Conservation (phyloP, 2,888 invertebrate species). For the Drosophila basisetae region DNA sequence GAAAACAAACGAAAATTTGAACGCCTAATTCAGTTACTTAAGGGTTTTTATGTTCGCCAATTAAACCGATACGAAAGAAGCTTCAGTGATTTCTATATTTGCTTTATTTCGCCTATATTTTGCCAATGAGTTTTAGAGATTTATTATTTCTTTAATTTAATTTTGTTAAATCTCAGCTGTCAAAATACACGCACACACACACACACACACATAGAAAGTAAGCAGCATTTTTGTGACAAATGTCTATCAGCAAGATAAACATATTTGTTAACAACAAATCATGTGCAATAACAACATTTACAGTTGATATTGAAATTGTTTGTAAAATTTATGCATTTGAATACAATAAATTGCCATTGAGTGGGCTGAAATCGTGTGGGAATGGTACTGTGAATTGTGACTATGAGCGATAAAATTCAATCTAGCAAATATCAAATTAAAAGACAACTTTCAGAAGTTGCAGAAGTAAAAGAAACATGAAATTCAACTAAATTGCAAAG, state of each 20-base stretch:
- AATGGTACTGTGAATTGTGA: constrained; percentile 14
- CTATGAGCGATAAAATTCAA: constrained; percentile 3
- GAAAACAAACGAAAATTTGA: neutral
- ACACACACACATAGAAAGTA: neutral
- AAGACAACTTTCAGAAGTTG: constrained; percentile 11
- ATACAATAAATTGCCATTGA: constrained; percentile 31
- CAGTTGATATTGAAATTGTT: constrained; percentile 37
- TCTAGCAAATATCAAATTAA: constrained; percentile 2
- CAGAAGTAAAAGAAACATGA: neutral
- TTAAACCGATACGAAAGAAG: neutral
- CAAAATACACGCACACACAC: neutral
- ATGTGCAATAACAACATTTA: constrained; percentile 53
- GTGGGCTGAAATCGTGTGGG: constrained; percentile 6
- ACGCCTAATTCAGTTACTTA: neutral
- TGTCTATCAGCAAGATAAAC: neutral
- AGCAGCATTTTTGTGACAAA: neutral
- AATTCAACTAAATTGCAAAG: constrained; percentile 15
- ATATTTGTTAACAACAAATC: constrained; percentile 4
- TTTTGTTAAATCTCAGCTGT: neutral
- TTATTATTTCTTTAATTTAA: neutral
- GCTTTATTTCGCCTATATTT: neutral
- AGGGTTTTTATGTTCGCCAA: neutral
- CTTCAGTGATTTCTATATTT: neutral
- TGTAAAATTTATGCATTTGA: constrained; percentile 8
- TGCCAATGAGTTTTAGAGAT: neutral